Conservation (phyloP, 2,797 vertebrate species). For the Chromis chromis region DNA sequence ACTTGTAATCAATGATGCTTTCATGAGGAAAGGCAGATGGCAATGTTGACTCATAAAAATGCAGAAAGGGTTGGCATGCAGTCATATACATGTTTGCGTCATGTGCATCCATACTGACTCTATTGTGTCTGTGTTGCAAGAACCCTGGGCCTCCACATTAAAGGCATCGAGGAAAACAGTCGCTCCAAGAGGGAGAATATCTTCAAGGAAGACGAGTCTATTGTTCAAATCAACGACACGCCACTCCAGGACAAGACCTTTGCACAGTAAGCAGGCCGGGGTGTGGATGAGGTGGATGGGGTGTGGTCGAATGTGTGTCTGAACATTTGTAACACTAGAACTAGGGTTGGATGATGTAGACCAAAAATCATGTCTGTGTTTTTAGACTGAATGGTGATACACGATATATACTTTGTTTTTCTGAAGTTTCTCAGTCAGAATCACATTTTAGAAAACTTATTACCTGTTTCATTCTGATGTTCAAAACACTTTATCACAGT, state of each 20-base stretch:
- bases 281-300: neutral
- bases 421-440: too few relatives aligned
- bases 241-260: conserved; percentile 94
- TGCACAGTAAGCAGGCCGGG: conserved; percentile 86
- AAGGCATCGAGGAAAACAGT: conserved; percentile 91
- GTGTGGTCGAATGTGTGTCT: neutral
- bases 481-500: too few relatives aligned
- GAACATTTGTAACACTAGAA: too few relatives aligned
- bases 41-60: conserved; percentile 32
- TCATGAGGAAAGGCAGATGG: conserved; percentile 42
- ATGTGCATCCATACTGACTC: conserved; percentile 20
- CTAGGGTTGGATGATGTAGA: too few relatives aligned
- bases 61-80: conserved; percentile 13
- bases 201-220: conserved; percentile 92
- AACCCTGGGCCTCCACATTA: conserved; percentile 92
- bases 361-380: too few relatives aligned
- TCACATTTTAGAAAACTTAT: too few relatives aligned
- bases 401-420: too few relatives aligned
- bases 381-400: too few relatives aligned
- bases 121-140: conserved; percentile 70
- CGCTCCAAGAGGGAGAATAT: conserved; percentile 89
- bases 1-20: conserved; percentile 30
- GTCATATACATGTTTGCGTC: conserved; percentile 38
- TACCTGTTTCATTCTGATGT: too few relatives aligned
- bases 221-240: conserved; percentile 92